Percentiles rank a stretch among this genome's conserved stretches.
phyloP scores from a whole-genome alignment of 2,797 vertebrate species.

The Chaetophractus vellerosus region DNA sequence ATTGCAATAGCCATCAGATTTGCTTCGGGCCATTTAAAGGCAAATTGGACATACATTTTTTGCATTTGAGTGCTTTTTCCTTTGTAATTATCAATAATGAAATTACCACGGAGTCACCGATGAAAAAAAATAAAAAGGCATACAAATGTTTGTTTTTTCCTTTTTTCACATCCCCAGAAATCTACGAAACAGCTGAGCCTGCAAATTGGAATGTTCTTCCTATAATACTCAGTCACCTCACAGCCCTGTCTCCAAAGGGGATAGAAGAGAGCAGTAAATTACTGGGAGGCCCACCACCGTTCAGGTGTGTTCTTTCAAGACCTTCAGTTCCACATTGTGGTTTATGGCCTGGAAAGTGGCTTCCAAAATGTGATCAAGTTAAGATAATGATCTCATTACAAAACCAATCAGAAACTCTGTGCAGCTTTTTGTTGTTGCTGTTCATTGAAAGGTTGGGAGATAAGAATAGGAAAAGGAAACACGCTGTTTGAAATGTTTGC shows the following conservation, averaged over 20 bases:
- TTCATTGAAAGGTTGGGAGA: constrained; percentile 40
- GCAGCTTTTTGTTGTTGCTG: neutral
- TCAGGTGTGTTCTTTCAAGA: constrained; percentile 32
- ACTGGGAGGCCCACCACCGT: neutral
- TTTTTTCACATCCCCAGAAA: constrained; percentile 35
- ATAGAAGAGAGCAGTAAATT: neutral
- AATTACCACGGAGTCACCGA: constrained; percentile 69
- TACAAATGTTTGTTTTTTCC: neutral
- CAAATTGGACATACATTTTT: constrained; percentile 82
- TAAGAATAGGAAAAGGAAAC: neutral
- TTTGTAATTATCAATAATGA: constrained; percentile 82
- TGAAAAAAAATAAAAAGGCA: neutral
- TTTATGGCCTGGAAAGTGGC: constrained; percentile 72
- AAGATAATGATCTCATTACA: constrained; percentile 75
- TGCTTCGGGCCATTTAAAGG: constrained; percentile 76
- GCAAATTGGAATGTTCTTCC: neutral
- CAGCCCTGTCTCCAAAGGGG: neutral
- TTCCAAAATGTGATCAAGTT: constrained; percentile 37
- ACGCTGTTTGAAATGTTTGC: neutral
- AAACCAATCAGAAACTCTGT: constrained; percentile 56
- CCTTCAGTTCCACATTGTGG: neutral
- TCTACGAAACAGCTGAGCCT: constrained; percentile 54
- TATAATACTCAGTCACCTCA: constrained; percentile 2
- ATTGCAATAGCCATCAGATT: constrained; percentile 68
- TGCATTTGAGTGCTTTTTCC: constrained; percentile 73